A percentile compares a stretch with the other conserved stretches of the same genome.
Conservation (phyloP, 2,797 vertebrate species). For the Acrossocheilus fasciatus region DNA sequence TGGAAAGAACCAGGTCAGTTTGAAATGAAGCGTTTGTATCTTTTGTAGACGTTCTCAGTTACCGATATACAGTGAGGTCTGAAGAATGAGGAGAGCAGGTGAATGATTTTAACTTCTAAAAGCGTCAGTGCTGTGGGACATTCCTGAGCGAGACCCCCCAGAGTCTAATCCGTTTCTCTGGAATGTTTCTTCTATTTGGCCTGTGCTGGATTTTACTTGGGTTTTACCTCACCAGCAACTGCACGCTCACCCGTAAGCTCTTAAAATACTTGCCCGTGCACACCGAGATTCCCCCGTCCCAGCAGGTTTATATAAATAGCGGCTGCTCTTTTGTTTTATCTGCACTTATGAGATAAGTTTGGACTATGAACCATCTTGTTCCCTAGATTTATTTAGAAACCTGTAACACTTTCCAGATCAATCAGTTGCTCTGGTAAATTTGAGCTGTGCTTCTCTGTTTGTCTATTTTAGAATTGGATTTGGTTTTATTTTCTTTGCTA, state of each 20-base stretch:
- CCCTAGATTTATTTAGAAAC: constrained; percentile 20
- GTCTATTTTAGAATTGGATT: not conserved
- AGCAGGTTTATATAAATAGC: constrained; percentile 53
- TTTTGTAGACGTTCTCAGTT: not conserved
- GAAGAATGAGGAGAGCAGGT: not conserved
- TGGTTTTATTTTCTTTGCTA: not conserved
- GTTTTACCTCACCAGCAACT: constrained; percentile 47
- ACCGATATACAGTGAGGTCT: too few species aligned
- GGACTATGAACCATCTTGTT: constrained; percentile 20
- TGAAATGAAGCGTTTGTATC: not conserved
- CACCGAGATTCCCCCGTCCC: constrained; percentile 1
- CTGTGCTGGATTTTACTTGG: constrained; percentile 34
- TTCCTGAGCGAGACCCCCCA: constrained; percentile 34
- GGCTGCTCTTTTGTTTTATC: constrained; percentile 36
- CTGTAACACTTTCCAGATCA: constrained; percentile 11
- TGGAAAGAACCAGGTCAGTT: not conserved
- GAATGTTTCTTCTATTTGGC: constrained; percentile 61
- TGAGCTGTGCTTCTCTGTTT: not conserved
- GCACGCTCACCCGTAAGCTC: constrained; percentile 29
- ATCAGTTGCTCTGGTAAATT: not conserved
- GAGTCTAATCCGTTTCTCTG: constrained; percentile 49
- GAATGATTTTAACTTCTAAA: constrained; percentile 31
- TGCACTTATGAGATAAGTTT: constrained; percentile 17
- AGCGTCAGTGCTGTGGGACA: constrained; percentile 38
- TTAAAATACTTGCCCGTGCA: constrained; percentile 50